These are phyloP conservation scores for Druon quercuslanigerum DNA, from an alignment of 1,140 invertebrate species.

Conservation along the genomic window DNA sequence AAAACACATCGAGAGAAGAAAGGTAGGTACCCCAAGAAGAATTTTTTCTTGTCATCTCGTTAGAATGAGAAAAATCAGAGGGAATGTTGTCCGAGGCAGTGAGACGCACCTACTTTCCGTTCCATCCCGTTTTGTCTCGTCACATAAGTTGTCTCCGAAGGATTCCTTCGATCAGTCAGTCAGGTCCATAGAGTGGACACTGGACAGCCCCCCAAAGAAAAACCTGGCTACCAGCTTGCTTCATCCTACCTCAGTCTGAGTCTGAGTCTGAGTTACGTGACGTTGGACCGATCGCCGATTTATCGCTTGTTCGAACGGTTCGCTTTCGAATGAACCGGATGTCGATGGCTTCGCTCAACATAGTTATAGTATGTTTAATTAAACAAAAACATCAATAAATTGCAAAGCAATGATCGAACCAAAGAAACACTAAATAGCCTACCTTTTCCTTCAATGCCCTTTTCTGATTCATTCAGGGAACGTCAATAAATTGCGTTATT, in stretches of 20 bases:
- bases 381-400: background rate
- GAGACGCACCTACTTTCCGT: conserved; percentile 50
- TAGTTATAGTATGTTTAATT: conserved; percentile 7
- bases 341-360: conserved; percentile 30
- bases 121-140: conserved; percentile 38
- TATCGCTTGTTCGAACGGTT: conserved; percentile 39
- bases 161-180: conserved; percentile 38
- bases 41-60: conserved; percentile 40
- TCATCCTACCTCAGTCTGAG: conserved; percentile 39
- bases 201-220: conserved; percentile 38
- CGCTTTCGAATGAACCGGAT: conserved; percentile 46
- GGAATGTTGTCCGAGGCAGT: conserved; percentile 47
- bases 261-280: conserved; percentile 49
- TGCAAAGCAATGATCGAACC: background rate
- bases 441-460: background rate
- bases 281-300: conserved; percentile 43
- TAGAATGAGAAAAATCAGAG: conserved; percentile 43
- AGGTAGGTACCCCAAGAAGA: too few species aligned
- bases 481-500: too few species aligned
- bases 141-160: conserved; percentile 42
- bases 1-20: too few species aligned
- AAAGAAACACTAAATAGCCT: conserved; percentile 2
- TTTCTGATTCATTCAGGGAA: background rate
- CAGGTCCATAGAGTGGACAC: conserved; percentile 31
- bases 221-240: conserved; percentile 38